These are phyloP conservation scores for Rhodophaea formosa DNA, from an alignment of 2,888 invertebrate genomes.

Conservation along the genomic window DNA sequence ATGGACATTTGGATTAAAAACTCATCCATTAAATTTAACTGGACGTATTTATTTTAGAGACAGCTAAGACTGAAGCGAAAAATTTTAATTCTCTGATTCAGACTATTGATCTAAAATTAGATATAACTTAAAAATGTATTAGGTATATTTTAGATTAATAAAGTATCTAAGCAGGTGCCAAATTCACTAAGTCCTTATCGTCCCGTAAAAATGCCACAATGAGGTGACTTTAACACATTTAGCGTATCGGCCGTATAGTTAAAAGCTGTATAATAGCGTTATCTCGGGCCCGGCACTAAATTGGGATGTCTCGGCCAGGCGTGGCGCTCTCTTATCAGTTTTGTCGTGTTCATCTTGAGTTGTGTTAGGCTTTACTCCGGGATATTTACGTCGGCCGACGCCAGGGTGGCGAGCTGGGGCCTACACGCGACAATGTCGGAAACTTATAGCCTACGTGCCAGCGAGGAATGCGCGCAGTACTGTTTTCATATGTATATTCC, in stretches of 20 bases:
- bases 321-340: slow-evolving; percentile 74
- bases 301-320: slow-evolving; percentile 76
- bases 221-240: slow-evolving; percentile 75
- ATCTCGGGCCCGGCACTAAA: slow-evolving; percentile 77
- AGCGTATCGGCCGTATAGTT: slow-evolving; percentile 78
- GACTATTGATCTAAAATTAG: too few species aligned
- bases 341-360: slow-evolving; percentile 80
- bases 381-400: slow-evolving; percentile 69
- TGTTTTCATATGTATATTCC: slow-evolving; percentile 33
- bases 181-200: slow-evolving; percentile 42
- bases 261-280: slow-evolving; percentile 81
- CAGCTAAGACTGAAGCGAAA: too few species aligned
- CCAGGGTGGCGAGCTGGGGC: slow-evolving; percentile 54
- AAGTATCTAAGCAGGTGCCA: slow-evolving; percentile 39
- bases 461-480: slow-evolving; percentile 34
- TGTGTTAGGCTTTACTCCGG: slow-evolving; percentile 78
- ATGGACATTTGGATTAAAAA: too few species aligned
- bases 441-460: slow-evolving; percentile 58
- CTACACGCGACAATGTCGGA: slow-evolving; percentile 65
- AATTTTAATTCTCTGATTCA: too few species aligned
- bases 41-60: too few species aligned
- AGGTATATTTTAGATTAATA: too few species aligned
- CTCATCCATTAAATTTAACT: too few species aligned
- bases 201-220: slow-evolving; percentile 58
- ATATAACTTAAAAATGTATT: too few species aligned